Conservation (phyloP, 1,140 invertebrate species). For the Papilio dardanus region DNA sequence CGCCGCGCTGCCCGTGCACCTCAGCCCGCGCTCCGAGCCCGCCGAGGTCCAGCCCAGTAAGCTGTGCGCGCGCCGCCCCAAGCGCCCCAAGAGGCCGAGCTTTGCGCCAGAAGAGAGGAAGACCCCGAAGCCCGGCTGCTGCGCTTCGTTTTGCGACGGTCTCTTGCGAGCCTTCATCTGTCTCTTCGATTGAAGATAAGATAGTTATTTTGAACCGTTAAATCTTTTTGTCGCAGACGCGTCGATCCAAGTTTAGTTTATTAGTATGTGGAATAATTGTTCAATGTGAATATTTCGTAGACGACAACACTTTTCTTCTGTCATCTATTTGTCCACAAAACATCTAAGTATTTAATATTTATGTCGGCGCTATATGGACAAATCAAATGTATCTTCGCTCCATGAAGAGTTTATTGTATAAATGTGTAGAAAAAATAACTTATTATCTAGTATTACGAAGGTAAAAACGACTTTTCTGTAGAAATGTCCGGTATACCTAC, state of each 20-base stretch:
- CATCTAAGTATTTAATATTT: not conserved
- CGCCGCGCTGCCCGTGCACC: constrained; percentile 66
- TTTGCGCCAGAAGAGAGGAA: constrained; percentile 69
- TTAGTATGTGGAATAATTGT: not conserved
- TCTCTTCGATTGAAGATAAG: constrained; percentile 71
- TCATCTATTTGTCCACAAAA: not conserved
- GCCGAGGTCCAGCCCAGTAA: constrained; percentile 66
- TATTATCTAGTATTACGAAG: constrained; percentile 14
- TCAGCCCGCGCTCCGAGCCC: constrained; percentile 71
- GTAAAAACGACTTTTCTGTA: constrained; percentile 5
- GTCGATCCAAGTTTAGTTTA: not conserved
- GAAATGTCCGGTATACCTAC: constrained; percentile 8
- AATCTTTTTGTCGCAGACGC: not conserved
- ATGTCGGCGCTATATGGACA: not conserved
- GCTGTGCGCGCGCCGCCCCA: constrained; percentile 67
- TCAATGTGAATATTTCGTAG: constrained; percentile 4
- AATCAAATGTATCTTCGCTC: not conserved
- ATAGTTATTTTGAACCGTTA: not conserved
- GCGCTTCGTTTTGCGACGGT: constrained; percentile 67
- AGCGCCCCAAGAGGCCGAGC: constrained; percentile 71
- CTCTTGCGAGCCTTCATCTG: constrained; percentile 74
- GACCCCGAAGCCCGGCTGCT: constrained; percentile 64
- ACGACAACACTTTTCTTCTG: not conserved
- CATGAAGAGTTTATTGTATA: constrained; percentile 21
- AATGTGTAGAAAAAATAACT: constrained; percentile 35